These are phyloP conservation scores for Linurgus olivaceus DNA, from an alignment of 2,797 vertebrate species.

Conservation along the genomic window DNA sequence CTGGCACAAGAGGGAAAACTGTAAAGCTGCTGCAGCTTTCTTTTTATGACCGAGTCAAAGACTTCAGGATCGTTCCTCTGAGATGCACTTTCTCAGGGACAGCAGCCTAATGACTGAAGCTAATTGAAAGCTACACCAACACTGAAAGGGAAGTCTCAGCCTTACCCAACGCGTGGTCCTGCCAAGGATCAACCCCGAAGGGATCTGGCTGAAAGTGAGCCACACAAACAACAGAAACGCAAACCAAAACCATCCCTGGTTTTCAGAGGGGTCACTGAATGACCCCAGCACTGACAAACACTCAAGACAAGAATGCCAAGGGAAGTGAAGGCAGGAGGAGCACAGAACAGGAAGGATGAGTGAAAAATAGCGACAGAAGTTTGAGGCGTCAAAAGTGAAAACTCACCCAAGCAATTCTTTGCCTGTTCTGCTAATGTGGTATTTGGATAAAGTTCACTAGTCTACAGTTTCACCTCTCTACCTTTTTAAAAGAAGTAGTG, in stretches of 20 bases:
- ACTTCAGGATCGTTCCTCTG: neutral
- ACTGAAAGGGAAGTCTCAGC: neutral
- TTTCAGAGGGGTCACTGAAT: neutral
- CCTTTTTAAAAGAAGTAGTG: neutral
- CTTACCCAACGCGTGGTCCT: neutral
- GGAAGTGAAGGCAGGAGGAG: neutral
- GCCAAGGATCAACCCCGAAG: neutral
- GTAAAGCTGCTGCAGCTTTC: neutral
- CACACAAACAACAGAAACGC: neutral
- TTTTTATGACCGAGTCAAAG: neutral
- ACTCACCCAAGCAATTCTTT: neutral
- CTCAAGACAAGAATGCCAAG: neutral
- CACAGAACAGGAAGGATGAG: neutral
- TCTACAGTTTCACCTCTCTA: neutral
- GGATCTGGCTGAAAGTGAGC: neutral
- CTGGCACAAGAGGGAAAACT: neutral
- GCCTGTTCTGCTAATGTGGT: neutral
- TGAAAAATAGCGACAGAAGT: neutral
- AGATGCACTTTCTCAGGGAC: neutral
- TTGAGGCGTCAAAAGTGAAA: neutral
- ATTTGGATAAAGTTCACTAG: neutral
- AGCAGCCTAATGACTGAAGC: neutral
- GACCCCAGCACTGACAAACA: neutral
- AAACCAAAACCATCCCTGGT: neutral
- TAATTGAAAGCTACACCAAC: neutral